These are phyloP conservation scores for Tromatobia lineatoria DNA, from an alignment of 2,888 invertebrate species.

Conservation along the genomic window DNA sequence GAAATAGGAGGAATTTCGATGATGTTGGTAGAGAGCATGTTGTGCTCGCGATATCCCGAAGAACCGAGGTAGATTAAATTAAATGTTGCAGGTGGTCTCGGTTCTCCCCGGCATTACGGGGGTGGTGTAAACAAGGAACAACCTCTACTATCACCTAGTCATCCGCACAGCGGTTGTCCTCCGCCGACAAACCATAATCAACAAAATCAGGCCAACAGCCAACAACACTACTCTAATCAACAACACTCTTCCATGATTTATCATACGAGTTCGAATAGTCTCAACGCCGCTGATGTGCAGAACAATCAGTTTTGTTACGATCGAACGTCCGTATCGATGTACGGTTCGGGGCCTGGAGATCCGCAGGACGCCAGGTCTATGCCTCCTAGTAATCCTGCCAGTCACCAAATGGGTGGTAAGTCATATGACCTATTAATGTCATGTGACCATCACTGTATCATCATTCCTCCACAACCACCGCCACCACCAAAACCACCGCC, in stretches of 20 bases:
- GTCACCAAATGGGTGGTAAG: slow-evolving; percentile 86
- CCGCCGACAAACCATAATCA: slow-evolving; percentile 85
- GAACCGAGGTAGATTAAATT: slow-evolving; percentile 72
- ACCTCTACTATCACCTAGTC: slow-evolving; percentile 87
- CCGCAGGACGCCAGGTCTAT: slow-evolving; percentile 83
- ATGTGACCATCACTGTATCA: slow-evolving; percentile 84
- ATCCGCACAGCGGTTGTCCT: slow-evolving; percentile 86
- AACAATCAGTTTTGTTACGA: slow-evolving; percentile 88
- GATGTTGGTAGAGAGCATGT: slow-evolving; percentile 57
- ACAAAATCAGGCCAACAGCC: slow-evolving; percentile 86
- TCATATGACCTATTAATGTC: slow-evolving; percentile 85
- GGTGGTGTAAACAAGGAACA: slow-evolving; percentile 86
- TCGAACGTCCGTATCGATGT: slow-evolving; percentile 86
- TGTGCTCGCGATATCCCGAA: slow-evolving; percentile 13
- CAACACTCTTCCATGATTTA: slow-evolving; percentile 85
- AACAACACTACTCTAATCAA: slow-evolving; percentile 75
- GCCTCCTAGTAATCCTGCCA: slow-evolving; percentile 84
- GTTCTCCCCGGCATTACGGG: slow-evolving; percentile 87
- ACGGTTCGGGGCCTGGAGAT: slow-evolving; percentile 83
- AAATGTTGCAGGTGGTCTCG: slow-evolving; percentile 88
- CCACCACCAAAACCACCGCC: slow-evolving; percentile 49
- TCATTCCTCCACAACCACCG: slow-evolving; percentile 72
- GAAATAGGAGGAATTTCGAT: not conserved
- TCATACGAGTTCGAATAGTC: slow-evolving; percentile 85
- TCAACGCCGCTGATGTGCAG: slow-evolving; percentile 86